Evolutionary conservation across 2,888 invertebrate genomes (phyloP).

Genomic region (Argyresthia albistria): DNA sequence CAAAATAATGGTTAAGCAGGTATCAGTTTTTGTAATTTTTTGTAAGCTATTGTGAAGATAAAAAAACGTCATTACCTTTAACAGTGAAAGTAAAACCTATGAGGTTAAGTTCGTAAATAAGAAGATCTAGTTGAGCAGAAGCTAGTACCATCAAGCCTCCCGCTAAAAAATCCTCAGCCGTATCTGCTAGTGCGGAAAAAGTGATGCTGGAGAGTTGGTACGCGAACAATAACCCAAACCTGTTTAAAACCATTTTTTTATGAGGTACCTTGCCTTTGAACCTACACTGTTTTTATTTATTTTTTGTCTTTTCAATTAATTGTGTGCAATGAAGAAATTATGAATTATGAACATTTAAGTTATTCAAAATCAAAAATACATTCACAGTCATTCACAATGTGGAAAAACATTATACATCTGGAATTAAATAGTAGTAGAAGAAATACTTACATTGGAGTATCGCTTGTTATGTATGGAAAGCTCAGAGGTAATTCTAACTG

Average conservation of each 20-base stretch:
- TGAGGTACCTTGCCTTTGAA: no score
- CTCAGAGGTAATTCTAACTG: slow-evolving; percentile 4
- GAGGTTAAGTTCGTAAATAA: slow-evolving; percentile 17
- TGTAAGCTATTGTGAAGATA: no score
- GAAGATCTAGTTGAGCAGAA: slow-evolving; percentile 25
- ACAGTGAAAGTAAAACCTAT: background rate
- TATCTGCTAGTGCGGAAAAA: slow-evolving; percentile 25
- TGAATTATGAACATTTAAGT: background rate
- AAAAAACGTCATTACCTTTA: no score
- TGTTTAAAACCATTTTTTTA: background rate
- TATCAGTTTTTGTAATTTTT: no score
- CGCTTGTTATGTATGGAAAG: slow-evolving; percentile 2
- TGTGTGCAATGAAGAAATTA: background rate
- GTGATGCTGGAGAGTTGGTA: slow-evolving; percentile 28
- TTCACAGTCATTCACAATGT: background rate
- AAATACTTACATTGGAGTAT: slow-evolving; percentile 1
- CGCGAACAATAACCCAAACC: slow-evolving; percentile 26
- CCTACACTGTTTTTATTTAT: no score
- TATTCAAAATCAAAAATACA: no score
- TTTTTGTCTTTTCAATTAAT: no score
- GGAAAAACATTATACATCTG: no score
- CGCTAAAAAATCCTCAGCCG: slow-evolving; percentile 27
- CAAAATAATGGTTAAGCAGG: no score
- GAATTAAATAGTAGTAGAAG: no score
- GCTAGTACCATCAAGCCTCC: slow-evolving; percentile 24